Base-by-base conservation (phyloP, 2,113 vertebrate genomes). In the Heterotilapia buettikoferi region DNA sequence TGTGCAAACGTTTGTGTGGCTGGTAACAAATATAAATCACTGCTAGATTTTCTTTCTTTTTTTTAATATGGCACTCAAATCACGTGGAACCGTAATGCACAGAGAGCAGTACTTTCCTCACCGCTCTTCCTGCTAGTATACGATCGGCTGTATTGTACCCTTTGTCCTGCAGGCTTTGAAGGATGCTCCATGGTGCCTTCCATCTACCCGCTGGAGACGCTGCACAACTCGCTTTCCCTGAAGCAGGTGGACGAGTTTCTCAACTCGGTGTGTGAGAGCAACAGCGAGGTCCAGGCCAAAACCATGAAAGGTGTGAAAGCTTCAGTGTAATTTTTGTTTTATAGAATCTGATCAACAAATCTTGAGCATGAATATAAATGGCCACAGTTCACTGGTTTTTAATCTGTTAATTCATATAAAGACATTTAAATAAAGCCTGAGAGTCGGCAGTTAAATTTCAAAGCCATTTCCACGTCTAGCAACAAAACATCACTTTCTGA, bases 111-210 rank as follows among this genome's bases (percentile, higher is more conserved):
- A 8, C 24, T 6, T 33, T 53, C 81, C 26, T 71, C 26, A 1
- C 71, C 53, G n/a, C 84, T 50, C 43, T 43, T 36, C 13, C 11
- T 31, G 7, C 7, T 79, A 82, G 80, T 73, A 73, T 88, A 80
- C 88, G 36, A 91, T 53, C 29, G n/a, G 81, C 18, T 90, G 91
- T 92, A 21, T 94, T 56, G 43, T 78, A 96, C 36, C 84, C 93
- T 96, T 91, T 84, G 45, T 76, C 61, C 73, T 88, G 89, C 97
- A 99, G 99, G 99, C 73, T 99, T 99, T 90, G 98, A 99, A 96
- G 98, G 98, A 90, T 99, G 98, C 92, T 99, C 98, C 89, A 98
- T 99, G 99, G 99, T 99, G 89, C 99, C 99, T 92, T 99, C 98
- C 63, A 98, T 99, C 92, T 98, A 98, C 91, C 98, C 98, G 1